Conservation (phyloP, 2,113 vertebrate genomes). For the Candoia aspera region DNA sequence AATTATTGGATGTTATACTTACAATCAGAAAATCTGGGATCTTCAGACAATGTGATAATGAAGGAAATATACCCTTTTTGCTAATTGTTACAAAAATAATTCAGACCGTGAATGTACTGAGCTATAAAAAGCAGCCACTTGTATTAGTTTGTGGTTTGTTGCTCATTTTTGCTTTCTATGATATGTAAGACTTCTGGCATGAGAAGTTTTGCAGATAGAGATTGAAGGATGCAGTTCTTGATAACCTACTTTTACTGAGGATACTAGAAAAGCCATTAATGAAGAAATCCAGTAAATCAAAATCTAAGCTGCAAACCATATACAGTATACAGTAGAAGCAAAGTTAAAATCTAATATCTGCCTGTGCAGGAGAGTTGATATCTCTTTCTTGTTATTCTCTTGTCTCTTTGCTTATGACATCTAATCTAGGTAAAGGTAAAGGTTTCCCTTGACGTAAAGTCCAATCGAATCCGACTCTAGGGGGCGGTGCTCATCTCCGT, state of each 20-base stretch:
- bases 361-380: neutral
- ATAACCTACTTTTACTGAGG: neutral
- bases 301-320: neutral
- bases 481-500: too few species aligned
- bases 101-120: too few species aligned
- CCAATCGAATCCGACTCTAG: too few species aligned
- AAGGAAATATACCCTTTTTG: too few species aligned
- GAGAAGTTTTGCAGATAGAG: neutral
- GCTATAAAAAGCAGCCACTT: too few species aligned
- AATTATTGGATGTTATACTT: too few species aligned
- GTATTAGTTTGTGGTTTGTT: neutral
- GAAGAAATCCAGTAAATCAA: neutral
- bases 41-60: too few species aligned
- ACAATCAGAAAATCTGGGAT: too few species aligned
- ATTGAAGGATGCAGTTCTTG: neutral
- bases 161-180: neutral
- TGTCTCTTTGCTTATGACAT: neutral
- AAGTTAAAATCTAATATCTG: neutral
- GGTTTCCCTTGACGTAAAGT: too few species aligned
- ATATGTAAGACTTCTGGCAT: neutral
- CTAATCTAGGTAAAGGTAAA: too few species aligned
- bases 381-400: neutral
- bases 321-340: neutral
- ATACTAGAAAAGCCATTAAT: neutral
- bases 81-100: too few species aligned